These are phyloP conservation scores for Tipula unca DNA, from an alignment of 2,888 invertebrate genomes.

Conservation along the genomic window DNA sequence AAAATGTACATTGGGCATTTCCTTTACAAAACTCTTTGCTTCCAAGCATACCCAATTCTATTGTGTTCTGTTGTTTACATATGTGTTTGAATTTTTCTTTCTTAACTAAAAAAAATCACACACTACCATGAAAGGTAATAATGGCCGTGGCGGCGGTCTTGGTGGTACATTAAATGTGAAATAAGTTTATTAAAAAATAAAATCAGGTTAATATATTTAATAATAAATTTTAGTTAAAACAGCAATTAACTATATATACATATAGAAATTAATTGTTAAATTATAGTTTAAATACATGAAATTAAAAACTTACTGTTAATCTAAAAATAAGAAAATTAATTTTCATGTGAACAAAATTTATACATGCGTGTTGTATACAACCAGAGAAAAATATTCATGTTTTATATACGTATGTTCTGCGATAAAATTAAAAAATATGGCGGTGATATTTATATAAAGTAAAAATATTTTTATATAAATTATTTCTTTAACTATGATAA, in stretches of 20 bases:
- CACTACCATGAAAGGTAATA: background rate
- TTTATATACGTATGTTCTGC: background rate
- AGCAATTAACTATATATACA: background rate
- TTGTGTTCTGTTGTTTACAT: background rate
- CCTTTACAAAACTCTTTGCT: too few relatives aligned
- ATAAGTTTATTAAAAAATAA: background rate
- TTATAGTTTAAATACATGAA: background rate
- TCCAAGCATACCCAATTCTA: too few relatives aligned
- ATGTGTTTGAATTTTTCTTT: background rate
- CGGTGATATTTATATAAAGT: background rate
- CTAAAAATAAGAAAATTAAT: too few relatives aligned
- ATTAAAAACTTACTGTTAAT: too few relatives aligned
- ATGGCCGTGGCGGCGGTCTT: background rate
- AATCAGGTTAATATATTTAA: background rate
- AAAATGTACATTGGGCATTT: too few relatives aligned
- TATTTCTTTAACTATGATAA: background rate
- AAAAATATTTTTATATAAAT: background rate
- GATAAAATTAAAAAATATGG: background rate
- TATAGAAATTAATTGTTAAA: background rate
- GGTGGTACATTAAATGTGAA: background rate
- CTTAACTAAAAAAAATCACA: background rate
- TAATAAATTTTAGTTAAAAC: background rate
- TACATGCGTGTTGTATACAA: background rate
- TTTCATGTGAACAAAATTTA: background rate
- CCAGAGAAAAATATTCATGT: background rate